Percentiles rank a stretch among this genome's conserved stretches.
Evolutionary conservation across 2,888 invertebrate genomes (phyloP).

Genomic region (Andrena chrysosceles): DNA sequence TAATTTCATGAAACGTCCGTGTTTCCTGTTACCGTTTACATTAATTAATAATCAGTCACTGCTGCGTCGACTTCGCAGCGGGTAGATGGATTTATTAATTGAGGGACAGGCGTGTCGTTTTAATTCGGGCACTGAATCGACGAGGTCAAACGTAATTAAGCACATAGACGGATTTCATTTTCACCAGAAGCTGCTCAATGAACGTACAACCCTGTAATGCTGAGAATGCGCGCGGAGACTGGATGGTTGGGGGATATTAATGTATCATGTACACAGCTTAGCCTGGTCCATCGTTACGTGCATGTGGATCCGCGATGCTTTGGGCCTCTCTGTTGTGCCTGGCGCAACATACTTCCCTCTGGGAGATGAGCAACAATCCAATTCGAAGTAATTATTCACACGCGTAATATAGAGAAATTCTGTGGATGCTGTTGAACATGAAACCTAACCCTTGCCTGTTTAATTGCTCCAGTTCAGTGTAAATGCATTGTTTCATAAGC

Average conservation of each 20-base stretch:
- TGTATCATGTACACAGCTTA: constrained; percentile 54
- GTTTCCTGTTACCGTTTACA: not conserved
- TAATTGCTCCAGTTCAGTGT: not conserved
- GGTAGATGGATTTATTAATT: constrained; percentile 41
- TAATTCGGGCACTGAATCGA: constrained; percentile 27
- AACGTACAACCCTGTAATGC: constrained; percentile 22
- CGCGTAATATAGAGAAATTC: not conserved
- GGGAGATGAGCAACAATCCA: not conserved
- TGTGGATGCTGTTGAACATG: not conserved
- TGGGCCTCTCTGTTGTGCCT: not conserved
- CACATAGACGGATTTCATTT: constrained; percentile 48
- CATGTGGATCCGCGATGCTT: constrained; percentile 9
- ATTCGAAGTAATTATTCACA: constrained; percentile 10
- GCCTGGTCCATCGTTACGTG: constrained; percentile 35
- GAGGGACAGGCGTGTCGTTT: constrained; percentile 26
- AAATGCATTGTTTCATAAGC: not conserved
- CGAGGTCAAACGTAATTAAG: constrained; percentile 55
- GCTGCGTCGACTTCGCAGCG: not conserved
- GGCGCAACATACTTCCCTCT: not conserved
- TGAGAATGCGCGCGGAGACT: not conserved
- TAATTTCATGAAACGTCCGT: not conserved
- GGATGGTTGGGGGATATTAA: constrained; percentile 51
- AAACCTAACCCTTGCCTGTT: not conserved
- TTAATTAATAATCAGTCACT: constrained; percentile 31
- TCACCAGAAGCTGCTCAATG: constrained; percentile 32